A percentile compares a stretch with the other conserved stretches of the same genome.
Conservation (phyloP, 2,113 vertebrate species). For the Myiopsitta monachus region DNA sequence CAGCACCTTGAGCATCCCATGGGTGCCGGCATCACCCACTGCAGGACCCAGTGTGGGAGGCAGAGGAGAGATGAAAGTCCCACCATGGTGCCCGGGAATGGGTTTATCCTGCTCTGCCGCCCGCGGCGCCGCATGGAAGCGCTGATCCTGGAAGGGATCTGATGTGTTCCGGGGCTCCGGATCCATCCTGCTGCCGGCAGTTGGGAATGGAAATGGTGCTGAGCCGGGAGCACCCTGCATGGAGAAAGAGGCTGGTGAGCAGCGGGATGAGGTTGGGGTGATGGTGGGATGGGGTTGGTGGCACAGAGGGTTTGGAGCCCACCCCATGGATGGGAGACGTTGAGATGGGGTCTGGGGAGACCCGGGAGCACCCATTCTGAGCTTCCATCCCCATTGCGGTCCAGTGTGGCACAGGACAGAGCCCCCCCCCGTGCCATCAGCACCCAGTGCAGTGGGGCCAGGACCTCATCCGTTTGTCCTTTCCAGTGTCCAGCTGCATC, state of each 20-base stretch:
- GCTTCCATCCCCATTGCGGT: fast-evolving
- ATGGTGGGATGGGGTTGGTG: fast-evolving
- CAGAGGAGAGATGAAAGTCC: neutral
- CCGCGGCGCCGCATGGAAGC: fast-evolving
- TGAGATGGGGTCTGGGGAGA: neutral
- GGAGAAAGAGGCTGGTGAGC: neutral
- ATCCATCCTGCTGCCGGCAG: neutral
- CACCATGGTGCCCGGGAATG: fast-evolving
- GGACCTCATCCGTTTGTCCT: neutral
- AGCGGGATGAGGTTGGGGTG: fast-evolving
- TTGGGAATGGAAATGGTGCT: neutral
- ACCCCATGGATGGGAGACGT: neutral
- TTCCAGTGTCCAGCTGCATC: fast-evolving
- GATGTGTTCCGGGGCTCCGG: fast-evolving
- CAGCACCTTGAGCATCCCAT: neutral
- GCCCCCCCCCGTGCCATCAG: neutral
- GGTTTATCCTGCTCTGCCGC: neutral
- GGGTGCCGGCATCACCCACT: neutral
- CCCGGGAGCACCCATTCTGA: neutral
- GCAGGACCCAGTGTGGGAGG: neutral
- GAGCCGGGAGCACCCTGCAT: fast-evolving
- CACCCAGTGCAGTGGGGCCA: neutral
- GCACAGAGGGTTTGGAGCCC: neutral
- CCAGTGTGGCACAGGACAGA: fast-evolving
- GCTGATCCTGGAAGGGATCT: neutral